Conservation (phyloP, 2,113 vertebrate species). For the Tor tambroides region DNA sequence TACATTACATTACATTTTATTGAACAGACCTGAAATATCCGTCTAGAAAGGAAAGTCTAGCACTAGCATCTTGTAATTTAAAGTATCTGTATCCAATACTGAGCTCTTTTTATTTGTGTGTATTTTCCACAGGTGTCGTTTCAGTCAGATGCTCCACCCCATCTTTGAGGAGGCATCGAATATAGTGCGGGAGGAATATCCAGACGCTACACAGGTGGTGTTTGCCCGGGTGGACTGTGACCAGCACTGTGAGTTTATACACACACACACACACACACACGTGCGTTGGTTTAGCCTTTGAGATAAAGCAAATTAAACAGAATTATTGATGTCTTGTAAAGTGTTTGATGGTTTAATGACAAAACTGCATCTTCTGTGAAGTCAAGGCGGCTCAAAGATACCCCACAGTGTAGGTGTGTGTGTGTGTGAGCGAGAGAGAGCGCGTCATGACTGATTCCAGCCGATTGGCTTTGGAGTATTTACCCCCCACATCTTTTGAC, state of each 20-base stretch:
- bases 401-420: conserved; percentile 67
- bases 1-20: too few relatives aligned
- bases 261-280: conserved; percentile 27
- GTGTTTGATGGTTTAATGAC: conserved; percentile 88
- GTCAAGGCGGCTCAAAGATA: conserved; percentile 77
- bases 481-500: conserved; percentile 73
- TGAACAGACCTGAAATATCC: neutral
- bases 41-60: too few relatives aligned
- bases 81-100: neutral
- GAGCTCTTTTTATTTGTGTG: neutral
- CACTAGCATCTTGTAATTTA: neutral
- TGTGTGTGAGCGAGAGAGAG: conserved; percentile 49
- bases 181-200: conserved; percentile 92
- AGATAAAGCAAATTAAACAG: conserved; percentile 88
- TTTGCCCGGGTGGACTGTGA: conserved; percentile 99
- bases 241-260: conserved; percentile 91
- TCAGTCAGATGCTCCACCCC: conserved; percentile 99
- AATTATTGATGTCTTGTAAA: conserved; percentile 90
- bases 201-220: conserved; percentile 90
- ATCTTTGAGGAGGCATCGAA: conserved; percentile 99
- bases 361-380: conserved; percentile 84
- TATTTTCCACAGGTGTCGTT: conserved; percentile 85
- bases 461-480: conserved; percentile 70
- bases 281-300: conserved; percentile 74
- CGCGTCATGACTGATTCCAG: conserved; percentile 48